Evolutionary conservation across 2,888 invertebrate species (phyloP).

Genomic region (Trissoscelio sp.): DNA sequence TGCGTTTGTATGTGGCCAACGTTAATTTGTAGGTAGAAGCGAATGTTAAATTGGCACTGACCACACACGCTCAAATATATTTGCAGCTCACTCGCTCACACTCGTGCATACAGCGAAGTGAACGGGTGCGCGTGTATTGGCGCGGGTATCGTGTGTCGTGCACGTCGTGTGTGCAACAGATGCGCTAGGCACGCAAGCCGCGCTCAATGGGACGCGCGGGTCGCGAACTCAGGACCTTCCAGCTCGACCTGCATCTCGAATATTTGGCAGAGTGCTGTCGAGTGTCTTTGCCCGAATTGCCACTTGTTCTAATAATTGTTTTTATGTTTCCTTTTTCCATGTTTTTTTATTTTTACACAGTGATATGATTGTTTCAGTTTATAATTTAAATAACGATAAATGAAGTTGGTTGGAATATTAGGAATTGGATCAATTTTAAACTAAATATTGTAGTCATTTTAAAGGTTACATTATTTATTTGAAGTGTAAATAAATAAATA

Average conservation of each 20-base stretch:
- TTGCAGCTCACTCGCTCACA: conserved; percentile 57
- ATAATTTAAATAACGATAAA: too few relatives aligned
- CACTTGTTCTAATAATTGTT: conserved; percentile 37
- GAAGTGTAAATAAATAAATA: too few relatives aligned
- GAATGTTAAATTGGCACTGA: conserved; percentile 79
- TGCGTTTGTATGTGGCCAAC: conserved; percentile 72
- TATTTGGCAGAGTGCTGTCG: conserved; percentile 76
- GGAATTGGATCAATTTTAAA: too few relatives aligned
- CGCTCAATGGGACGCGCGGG: conserved; percentile 76
- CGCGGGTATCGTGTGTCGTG: conserved; percentile 72
- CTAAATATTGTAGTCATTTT: too few relatives aligned
- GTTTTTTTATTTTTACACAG: too few relatives aligned
- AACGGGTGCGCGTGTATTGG: conserved; percentile 47
- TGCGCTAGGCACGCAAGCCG: conserved; percentile 82
- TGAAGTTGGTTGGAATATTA: too few relatives aligned
- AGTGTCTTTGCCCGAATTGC: conserved; percentile 18
- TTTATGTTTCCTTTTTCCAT: too few relatives aligned
- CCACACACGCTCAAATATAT: conserved; percentile 73
- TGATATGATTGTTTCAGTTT: too few relatives aligned
- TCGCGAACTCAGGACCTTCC: conserved; percentile 80
- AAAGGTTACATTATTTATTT: too few relatives aligned
- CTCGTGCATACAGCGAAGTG: conserved; percentile 3
- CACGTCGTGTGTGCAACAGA: conserved; percentile 81
- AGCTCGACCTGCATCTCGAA: conserved; percentile 74
- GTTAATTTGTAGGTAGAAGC: conserved; percentile 77